phyloP scores from a whole-genome alignment of 2,888 invertebrate genomes.

The Helleia helle region DNA sequence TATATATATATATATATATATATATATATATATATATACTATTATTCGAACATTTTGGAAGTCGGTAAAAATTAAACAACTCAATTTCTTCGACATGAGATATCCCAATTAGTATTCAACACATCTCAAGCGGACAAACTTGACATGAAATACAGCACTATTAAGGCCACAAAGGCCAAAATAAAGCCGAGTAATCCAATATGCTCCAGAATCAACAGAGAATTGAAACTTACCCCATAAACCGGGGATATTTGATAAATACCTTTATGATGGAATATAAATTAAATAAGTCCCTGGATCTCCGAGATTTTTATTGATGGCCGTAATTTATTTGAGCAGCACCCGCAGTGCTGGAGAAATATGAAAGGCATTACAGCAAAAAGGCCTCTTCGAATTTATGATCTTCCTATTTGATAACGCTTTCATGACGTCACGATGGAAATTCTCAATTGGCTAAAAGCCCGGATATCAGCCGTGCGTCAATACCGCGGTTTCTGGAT shows the following conservation, averaged over 20 bases:
- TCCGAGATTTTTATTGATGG: slow-evolving; percentile 71
- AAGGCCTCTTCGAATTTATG: slow-evolving; percentile 70
- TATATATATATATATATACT: too few relatives aligned
- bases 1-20: too few relatives aligned
- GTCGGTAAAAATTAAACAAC: too few relatives aligned
- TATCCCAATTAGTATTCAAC: too few relatives aligned
- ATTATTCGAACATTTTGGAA: too few relatives aligned
- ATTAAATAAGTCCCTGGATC: slow-evolving; percentile 70
- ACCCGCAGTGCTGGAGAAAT: slow-evolving; percentile 68
- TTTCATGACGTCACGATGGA: slow-evolving; percentile 40
- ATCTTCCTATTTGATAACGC: slow-evolving; percentile 61
- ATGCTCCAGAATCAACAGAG: background rate
- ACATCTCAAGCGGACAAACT: too few relatives aligned
- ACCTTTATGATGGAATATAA: slow-evolving; percentile 66
- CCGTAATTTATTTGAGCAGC: slow-evolving; percentile 70
- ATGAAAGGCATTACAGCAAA: slow-evolving; percentile 71
- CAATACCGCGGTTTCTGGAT: slow-evolving; percentile 23
- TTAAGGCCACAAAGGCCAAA: too few relatives aligned
- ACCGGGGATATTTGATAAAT: slow-evolving; percentile 61
- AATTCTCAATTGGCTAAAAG: slow-evolving; percentile 44
- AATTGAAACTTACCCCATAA: slow-evolving; percentile 25
- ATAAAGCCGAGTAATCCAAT: too few relatives aligned
- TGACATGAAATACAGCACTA: too few relatives aligned
- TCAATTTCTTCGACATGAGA: too few relatives aligned
- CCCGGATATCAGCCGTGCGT: slow-evolving; percentile 32